A percentile compares a stretch with the other conserved stretches of the same genome.
phyloP scores from a whole-genome alignment of 2,888 invertebrate genomes.

The Coecobrya sp. region DNA sequence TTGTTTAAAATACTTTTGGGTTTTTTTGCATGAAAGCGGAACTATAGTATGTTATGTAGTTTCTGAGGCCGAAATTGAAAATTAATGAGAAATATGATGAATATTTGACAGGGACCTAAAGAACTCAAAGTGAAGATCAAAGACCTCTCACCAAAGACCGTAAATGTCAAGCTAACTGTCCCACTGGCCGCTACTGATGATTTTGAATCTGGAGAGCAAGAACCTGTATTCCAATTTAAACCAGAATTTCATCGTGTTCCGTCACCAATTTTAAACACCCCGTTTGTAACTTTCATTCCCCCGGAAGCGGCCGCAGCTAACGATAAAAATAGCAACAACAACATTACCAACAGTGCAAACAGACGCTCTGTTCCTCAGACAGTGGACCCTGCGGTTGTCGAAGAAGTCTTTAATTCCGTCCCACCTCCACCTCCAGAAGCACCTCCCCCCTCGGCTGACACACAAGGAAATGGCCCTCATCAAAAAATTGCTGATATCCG shows the following conservation, averaged over 20 bases:
- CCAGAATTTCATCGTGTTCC: conserved; percentile 85
- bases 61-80: not conserved
- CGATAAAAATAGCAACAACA: not conserved
- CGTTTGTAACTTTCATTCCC: conserved; percentile 81
- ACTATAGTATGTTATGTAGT: not conserved
- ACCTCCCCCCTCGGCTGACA: conserved; percentile 51
- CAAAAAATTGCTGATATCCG: conserved; percentile 63
- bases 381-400: conserved; percentile 4
- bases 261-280: conserved; percentile 83
- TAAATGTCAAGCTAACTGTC: conserved; percentile 73
- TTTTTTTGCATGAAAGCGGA: conserved; percentile 10
- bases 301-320: conserved; percentile 40
- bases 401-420: conserved; percentile 67
- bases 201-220: conserved; percentile 80
- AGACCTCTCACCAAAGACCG: conserved; percentile 82
- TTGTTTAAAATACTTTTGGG: not conserved
- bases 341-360: not conserved
- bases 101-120: conserved; percentile 77
- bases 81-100: not conserved
- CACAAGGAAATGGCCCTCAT: conserved; percentile 20
- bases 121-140: conserved; percentile 85
- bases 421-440: conserved; percentile 71
- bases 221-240: conserved; percentile 84
- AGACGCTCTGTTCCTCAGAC: not conserved
- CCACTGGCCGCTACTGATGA: conserved; percentile 78